phyloP scores from a whole-genome alignment of 2,888 invertebrate genomes.

The Yponomeuta evonymella region DNA sequence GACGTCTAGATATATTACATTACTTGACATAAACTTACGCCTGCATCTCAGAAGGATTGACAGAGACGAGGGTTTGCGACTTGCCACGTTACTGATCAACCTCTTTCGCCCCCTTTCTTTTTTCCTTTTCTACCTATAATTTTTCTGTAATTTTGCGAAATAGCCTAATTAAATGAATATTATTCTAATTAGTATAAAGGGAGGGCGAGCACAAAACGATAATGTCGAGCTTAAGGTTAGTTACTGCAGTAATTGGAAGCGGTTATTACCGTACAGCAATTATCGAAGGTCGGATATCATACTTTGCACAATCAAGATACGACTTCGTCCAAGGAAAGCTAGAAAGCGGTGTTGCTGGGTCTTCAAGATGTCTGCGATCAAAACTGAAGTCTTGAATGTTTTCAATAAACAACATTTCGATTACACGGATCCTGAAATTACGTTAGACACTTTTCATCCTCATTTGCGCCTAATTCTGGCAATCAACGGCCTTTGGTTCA shows the following conservation, averaged over 20 bases:
- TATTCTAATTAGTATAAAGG: background rate
- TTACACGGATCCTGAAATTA: conserved; percentile 1
- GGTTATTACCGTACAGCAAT: background rate
- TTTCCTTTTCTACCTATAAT: too few relatives aligned
- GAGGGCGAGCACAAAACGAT: background rate
- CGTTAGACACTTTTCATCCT: conserved; percentile 3
- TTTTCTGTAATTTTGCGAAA: too few relatives aligned
- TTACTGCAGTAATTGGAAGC: background rate
- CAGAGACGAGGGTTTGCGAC: too few relatives aligned
- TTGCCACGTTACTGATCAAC: too few relatives aligned
- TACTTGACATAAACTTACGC: too few relatives aligned
- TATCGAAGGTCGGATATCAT: background rate
- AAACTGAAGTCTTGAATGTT: background rate
- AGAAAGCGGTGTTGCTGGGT: background rate
- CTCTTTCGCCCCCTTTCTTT: too few relatives aligned
- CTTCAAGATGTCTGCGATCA: background rate
- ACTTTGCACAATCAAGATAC: background rate
- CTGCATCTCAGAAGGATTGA: too few relatives aligned
- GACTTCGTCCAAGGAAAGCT: background rate
- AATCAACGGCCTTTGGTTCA: conserved; percentile 25
- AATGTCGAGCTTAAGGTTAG: background rate
- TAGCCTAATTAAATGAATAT: background rate
- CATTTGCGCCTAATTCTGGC: conserved; percentile 4
- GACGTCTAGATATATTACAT: too few relatives aligned
- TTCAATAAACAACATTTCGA: conserved; percentile 5